Percentiles rank a stretch among this genome's conserved stretches.
Evolutionary conservation across 2,113 vertebrate genomes (phyloP).

Genomic region (Phaetusa simplex): DNA sequence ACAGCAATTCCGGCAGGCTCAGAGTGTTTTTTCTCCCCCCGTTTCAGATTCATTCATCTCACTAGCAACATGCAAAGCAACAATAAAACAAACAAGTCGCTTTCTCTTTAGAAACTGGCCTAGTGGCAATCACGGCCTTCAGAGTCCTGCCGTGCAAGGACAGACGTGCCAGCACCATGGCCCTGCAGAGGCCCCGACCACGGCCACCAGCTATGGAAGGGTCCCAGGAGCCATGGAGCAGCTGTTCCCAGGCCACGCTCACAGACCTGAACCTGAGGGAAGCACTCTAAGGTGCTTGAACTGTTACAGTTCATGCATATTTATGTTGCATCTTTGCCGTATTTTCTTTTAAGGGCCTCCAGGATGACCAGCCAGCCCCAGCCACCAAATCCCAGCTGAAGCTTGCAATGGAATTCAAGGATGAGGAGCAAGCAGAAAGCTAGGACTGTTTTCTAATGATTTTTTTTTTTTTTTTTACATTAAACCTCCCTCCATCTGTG

Average conservation of each 20-base stretch:
- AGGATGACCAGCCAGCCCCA: not conserved
- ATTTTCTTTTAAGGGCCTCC: not conserved
- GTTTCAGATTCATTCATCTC: not conserved
- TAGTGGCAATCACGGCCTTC: not conserved
- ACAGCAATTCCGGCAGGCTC: not conserved
- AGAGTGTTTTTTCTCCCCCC: not conserved
- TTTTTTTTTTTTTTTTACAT: not conserved
- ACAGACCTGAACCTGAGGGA: not conserved
- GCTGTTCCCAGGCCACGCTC: not conserved
- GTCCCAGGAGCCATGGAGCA: not conserved
- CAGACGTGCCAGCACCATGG: not conserved
- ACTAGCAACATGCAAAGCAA: not conserved
- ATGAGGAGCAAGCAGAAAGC: not conserved
- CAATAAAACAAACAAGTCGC: not conserved
- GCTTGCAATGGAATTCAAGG: not conserved
- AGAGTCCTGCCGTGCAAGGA: not conserved
- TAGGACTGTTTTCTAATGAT: not conserved
- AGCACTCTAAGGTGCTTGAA: not conserved
- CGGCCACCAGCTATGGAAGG: not conserved
- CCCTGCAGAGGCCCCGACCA: not conserved
- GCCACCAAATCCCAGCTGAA: not conserved
- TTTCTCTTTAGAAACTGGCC: not conserved
- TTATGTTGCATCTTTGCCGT: not conserved
- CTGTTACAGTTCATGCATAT: not conserved
- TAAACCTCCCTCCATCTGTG: conserved; percentile 20